Conservation (phyloP, 2,797 vertebrate species). For the Atherinosoma microstoma region DNA sequence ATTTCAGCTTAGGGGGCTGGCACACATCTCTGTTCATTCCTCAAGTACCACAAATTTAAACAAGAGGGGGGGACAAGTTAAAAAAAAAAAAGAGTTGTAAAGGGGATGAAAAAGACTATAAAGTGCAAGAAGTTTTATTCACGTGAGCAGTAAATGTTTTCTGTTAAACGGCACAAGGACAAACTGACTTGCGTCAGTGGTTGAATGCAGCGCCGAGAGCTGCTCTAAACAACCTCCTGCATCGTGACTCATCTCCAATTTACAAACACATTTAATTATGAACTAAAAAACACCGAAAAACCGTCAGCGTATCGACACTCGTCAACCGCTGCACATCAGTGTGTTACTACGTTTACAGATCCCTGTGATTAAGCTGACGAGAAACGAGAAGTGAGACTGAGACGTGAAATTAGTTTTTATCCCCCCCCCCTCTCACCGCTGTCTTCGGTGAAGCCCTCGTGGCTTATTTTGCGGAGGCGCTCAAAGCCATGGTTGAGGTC, state of each 20-base stretch:
- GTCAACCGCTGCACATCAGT: background rate
- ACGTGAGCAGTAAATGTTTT: background rate
- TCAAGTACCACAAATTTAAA: background rate
- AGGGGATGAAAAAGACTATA: background rate
- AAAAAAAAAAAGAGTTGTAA: background rate
- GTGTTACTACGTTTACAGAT: slow-evolving; percentile 38
- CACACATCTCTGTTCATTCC: background rate
- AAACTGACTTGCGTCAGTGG: background rate
- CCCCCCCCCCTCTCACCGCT: slow-evolving; percentile 81
- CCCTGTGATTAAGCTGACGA: slow-evolving; percentile 33
- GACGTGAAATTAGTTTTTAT: slow-evolving; percentile 10
- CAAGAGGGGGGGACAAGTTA: background rate
- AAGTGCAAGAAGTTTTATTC: background rate
- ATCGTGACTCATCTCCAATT: background rate
- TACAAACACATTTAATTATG: background rate
- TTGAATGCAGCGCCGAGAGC: background rate
- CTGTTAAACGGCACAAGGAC: slow-evolving; percentile 13
- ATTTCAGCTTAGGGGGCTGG: background rate
- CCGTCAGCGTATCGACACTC: background rate
- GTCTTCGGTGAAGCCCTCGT: slow-evolving; percentile 88
- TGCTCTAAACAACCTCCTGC: slow-evolving; percentile 13
- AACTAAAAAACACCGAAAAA: slow-evolving; percentile 31
- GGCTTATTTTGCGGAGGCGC: slow-evolving; percentile 91
- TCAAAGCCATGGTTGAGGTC: slow-evolving; percentile 93
- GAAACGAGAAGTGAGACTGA: slow-evolving; percentile 15